These are phyloP conservation scores for Branchellion lobata DNA, from an alignment of 2,888 invertebrate genomes.

Conservation along the genomic window DNA sequence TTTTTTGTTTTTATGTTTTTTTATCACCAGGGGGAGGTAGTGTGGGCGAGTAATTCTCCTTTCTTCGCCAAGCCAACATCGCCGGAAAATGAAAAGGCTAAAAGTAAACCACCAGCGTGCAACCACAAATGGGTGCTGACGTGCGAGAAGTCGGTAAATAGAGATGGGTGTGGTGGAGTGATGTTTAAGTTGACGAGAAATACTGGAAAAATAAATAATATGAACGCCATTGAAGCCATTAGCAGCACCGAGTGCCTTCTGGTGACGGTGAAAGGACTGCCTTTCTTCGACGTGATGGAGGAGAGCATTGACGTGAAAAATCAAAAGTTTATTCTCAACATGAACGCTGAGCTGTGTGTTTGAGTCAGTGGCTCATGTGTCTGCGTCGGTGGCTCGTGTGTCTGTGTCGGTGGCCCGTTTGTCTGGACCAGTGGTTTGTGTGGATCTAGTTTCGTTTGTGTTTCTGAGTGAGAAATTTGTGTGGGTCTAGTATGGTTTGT, in stretches of 20 bases:
- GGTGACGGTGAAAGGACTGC: slow-evolving; percentile 80
- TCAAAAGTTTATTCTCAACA: slow-evolving; percentile 86
- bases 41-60: slow-evolving; percentile 56
- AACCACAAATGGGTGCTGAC: slow-evolving; percentile 94
- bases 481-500: neutral
- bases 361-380: slow-evolving; percentile 59
- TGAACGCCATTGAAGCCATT: slow-evolving; percentile 41
- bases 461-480: neutral
- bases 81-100: neutral
- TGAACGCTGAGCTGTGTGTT: slow-evolving; percentile 95
- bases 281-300: slow-evolving; percentile 90
- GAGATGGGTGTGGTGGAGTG: slow-evolving; percentile 78
- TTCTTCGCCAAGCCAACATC: neutral
- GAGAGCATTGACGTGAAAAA: slow-evolving; percentile 93
- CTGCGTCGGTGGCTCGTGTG: neutral
- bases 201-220: neutral
- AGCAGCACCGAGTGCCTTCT: slow-evolving; percentile 78
- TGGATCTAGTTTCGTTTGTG: neutral
- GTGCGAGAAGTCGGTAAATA: slow-evolving; percentile 84
- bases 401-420: neutral
- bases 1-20: too few species aligned
- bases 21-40: slow-evolving; percentile 45
- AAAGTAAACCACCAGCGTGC: slow-evolving; percentile 56
- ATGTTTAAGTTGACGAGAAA: slow-evolving; percentile 79
- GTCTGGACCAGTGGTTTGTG: neutral